phyloP scores from a whole-genome alignment of 2,113 vertebrate species.

The Mungos mungo region DNA sequence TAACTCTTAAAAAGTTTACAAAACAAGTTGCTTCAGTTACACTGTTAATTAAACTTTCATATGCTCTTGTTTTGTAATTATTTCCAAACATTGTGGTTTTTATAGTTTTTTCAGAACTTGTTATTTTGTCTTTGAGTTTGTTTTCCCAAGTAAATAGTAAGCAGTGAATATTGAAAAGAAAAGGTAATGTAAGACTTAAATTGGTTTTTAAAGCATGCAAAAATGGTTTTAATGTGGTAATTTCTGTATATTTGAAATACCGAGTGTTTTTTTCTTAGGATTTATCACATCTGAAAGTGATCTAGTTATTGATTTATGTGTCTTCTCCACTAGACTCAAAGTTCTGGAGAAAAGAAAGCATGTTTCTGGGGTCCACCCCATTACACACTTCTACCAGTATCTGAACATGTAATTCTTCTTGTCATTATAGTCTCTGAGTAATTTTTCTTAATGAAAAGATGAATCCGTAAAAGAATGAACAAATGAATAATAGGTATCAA shows the following conservation, averaged over 20 bases:
- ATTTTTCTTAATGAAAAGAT: conserved; percentile 13
- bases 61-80: conserved; percentile 47
- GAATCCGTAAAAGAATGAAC: not conserved
- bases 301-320: not conserved
- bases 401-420: not conserved
- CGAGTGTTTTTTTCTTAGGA: conserved; percentile 3
- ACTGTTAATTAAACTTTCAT: conserved; percentile 34
- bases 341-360: conserved; percentile 29
- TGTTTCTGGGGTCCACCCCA: not conserved
- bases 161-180: not conserved
- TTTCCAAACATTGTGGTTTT: conserved; percentile 27
- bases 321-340: not conserved
- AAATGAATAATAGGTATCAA: not conserved
- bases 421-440: not conserved
- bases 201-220: not conserved
- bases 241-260: conserved; percentile 17
- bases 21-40: conserved; percentile 35
- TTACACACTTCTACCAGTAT: not conserved
- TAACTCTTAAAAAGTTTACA: not conserved
- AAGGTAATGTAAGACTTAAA: not conserved
- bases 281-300: not conserved
- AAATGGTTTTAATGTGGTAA: not conserved
- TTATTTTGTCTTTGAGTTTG: conserved; percentile 31
- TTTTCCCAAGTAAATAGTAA: conserved; percentile 38
- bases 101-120: conserved; percentile 8